Evolutionary conservation across 2,888 invertebrate genomes (phyloP).

Genomic region (Malthinus seriepunctatus): DNA sequence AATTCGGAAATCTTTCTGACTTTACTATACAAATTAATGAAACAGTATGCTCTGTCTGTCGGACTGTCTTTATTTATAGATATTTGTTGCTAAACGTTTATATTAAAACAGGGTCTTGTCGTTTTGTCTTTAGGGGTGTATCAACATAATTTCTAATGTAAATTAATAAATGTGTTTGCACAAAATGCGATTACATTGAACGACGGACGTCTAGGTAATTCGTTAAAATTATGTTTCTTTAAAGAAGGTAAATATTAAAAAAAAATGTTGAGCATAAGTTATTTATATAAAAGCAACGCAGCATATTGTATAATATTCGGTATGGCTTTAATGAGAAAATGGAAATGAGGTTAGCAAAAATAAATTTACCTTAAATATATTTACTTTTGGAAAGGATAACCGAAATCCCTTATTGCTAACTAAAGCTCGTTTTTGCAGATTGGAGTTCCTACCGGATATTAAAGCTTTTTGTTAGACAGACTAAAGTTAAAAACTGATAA

Average conservation of each 20-base stretch:
- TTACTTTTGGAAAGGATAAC: conserved; percentile 19
- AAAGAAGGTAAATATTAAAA: conserved; percentile 1
- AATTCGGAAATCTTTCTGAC: no score
- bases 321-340: conserved; percentile 9
- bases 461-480: conserved; percentile 19
- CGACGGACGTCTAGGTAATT: neutral
- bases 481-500: conserved; percentile 19
- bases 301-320: conserved; percentile 8
- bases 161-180: no score
- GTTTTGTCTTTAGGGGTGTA: no score
- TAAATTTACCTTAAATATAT: conserved; percentile 19
- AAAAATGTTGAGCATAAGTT: neutral
- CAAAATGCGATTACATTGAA: neutral
- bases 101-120: no score
- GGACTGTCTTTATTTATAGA: no score
- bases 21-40: no score
- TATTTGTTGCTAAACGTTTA: no score
- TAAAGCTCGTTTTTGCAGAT: conserved; percentile 17
- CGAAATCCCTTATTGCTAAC: conserved; percentile 16
- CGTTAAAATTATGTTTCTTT: neutral
- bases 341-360: conserved; percentile 16
- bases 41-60: no score
- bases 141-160: no score
- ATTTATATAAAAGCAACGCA: conserved; percentile 3
- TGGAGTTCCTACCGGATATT: conserved; percentile 17